Base-by-base conservation (phyloP, 2,888 invertebrate genomes). In the Hyalella azteca region DNA sequence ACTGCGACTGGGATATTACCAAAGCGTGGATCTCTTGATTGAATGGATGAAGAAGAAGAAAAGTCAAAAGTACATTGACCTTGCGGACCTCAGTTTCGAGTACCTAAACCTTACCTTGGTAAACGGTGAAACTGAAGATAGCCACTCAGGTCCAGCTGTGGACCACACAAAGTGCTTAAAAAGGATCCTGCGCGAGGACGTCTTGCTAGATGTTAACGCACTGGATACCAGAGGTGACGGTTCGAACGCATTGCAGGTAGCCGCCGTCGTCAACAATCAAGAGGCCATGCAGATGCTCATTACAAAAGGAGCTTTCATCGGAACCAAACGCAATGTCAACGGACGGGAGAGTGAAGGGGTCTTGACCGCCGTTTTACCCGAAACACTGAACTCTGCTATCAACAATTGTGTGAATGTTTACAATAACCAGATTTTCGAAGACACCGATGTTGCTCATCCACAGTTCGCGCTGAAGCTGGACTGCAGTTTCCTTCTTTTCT, bases 341-440 rank as follows among this genome's bases (percentile, higher is more conserved):
- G 45, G 45, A 9, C 22, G 36, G 9, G 45, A 9, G n/a, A 29
- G 45, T 9, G 41, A 45, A 45, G 75, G 45, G 11, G 9, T 75
- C n/a, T 19, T 75, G 9, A 29, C 26, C 15, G 75, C 75, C 9
- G 11, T 75, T 9, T 15, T 45, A 3, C 41, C 75, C 7, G 75
- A 75, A 45, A 75, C 41, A 9, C 26, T 75, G 22, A 3, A 22
- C 4, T 9, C 45, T 19, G 75, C 75, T 4, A 48, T 45, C 3
- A 48, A 75, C 26, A 32, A 75, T n/a, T 75, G 75, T 39, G 45
- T 75, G 7, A 41, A 26, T n/a, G 75, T 75, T 4, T 26, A 75
- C 7, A 29, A 3, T 11, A 75, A 29, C 75, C 29, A 75, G 22
- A 32, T 45, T n/a, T 75, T 26, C 41, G 29, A 5, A 4, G n/a